Conservation (phyloP, 1,140 invertebrate species). For the Leucophenga varia region DNA sequence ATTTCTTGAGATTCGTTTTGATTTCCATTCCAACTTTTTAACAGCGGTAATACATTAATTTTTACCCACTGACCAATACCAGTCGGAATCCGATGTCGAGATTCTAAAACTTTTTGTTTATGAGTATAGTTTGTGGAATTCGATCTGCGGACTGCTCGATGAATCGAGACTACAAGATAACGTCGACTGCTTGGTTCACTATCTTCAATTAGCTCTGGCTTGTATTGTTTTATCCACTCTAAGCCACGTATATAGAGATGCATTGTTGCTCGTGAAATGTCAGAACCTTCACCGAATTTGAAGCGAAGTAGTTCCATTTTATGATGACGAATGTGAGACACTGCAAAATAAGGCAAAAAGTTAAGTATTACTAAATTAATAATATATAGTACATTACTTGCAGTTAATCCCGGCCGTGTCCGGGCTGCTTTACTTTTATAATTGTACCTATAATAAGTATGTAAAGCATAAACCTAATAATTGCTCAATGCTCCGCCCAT, state of each 20-base stretch:
- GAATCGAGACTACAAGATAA: slow-evolving; percentile 32
- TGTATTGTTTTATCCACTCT: slow-evolving; percentile 37
- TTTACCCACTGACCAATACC: slow-evolving; percentile 69
- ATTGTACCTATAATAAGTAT: too few relatives aligned
- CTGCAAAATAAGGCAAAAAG: too few relatives aligned
- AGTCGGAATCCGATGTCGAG: slow-evolving; percentile 38
- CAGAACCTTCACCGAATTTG: slow-evolving; percentile 29
- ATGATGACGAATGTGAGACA: slow-evolving; percentile 26
- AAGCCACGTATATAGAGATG: slow-evolving; percentile 40
- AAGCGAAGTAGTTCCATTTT: slow-evolving; percentile 36
- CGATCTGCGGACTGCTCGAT: slow-evolving; percentile 20
- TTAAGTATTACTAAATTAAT: too few relatives aligned
- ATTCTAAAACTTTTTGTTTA: slow-evolving; percentile 38
- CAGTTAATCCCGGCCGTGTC: neutral
- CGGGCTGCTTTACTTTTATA: too few relatives aligned
- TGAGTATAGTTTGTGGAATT: slow-evolving; percentile 35
- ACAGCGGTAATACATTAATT: slow-evolving; percentile 74
- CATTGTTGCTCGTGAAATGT: slow-evolving; percentile 36
- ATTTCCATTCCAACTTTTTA: slow-evolving; percentile 73
- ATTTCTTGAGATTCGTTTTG: slow-evolving; percentile 73
- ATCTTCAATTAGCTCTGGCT: slow-evolving; percentile 28
- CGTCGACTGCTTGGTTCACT: slow-evolving; percentile 7
- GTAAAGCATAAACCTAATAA: too few relatives aligned
- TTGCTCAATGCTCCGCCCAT: too few relatives aligned
- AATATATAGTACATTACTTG: too few relatives aligned